Conservation (phyloP, 1,140 invertebrate genomes). For the Drosophila pallidifrons region DNA sequence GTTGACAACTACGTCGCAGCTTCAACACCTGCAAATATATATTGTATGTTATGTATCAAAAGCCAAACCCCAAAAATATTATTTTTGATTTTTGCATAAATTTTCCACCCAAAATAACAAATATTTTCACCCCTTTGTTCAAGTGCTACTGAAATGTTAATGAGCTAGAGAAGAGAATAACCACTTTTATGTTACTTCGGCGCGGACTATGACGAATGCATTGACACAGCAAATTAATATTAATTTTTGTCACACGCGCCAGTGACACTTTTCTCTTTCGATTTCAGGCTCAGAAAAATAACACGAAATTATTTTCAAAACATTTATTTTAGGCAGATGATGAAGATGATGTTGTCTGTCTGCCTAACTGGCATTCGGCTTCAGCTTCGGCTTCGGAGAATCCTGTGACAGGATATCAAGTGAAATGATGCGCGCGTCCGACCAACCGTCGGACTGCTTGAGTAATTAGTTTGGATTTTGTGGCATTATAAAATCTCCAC, state of each 20-base stretch:
- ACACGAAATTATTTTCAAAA: conserved; percentile 79
- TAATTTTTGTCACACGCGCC: conserved; percentile 84
- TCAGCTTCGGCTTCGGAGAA: conserved; percentile 28
- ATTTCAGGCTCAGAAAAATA: conserved; percentile 54
- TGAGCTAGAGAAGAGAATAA: conserved; percentile 67
- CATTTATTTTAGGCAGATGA: conserved; percentile 70
- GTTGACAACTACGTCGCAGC: conserved; percentile 24
- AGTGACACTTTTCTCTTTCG: conserved; percentile 62
- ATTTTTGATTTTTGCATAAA: conserved; percentile 52
- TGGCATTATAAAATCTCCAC: conserved; percentile 80
- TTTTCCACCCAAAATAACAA: conserved; percentile 18
- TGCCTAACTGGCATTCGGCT: conserved; percentile 43
- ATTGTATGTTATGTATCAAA: conserved; percentile 1
- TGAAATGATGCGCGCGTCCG: conserved; percentile 82
- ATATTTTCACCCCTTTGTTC: conserved; percentile 51
- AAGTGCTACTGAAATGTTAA: conserved; percentile 56
- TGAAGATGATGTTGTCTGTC: conserved; percentile 59
- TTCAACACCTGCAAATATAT: conserved; percentile 24
- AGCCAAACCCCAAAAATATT: conserved; percentile 55
- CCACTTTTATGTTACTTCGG: conserved; percentile 71
- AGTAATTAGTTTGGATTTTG: conserved; percentile 84
- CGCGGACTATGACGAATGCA: conserved; percentile 71
- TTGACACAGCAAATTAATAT: conserved; percentile 85
- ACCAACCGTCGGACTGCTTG: conserved; percentile 57
- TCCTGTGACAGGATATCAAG: conserved; percentile 83